These are phyloP conservation scores for Zeuzera pyrina DNA, from an alignment of 2,888 invertebrate genomes.

Conservation along the genomic window DNA sequence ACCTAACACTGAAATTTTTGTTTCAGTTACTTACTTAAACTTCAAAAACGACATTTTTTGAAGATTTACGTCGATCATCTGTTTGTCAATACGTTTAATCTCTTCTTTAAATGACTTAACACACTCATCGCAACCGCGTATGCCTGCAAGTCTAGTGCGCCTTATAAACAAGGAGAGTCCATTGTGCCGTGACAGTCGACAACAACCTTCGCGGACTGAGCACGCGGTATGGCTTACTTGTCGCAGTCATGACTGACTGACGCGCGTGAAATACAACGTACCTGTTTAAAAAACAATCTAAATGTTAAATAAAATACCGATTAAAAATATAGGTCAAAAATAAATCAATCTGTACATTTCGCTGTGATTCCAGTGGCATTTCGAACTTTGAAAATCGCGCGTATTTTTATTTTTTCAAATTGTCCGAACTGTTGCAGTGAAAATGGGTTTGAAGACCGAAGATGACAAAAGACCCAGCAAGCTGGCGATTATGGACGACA, in stretches of 20 bases:
- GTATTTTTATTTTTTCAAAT: constrained; percentile 23
- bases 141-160: constrained; percentile 33
- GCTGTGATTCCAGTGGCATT: constrained; percentile 11
- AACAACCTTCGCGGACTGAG: constrained; percentile 41
- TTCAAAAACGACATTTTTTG: too few species aligned
- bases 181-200: constrained; percentile 52
- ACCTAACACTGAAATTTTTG: too few species aligned
- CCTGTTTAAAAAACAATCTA: constrained; percentile 15
- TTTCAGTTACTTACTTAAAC: too few species aligned
- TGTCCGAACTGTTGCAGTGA: constrained; percentile 35
- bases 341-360: constrained; percentile 17
- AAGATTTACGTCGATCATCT: neutral
- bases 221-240: constrained; percentile 29
- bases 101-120: neutral
- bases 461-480: constrained; percentile 66
- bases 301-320: constrained; percentile 23
- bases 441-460: constrained; percentile 63
- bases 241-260: constrained; percentile 38
- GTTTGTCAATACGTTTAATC: neutral
- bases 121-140: neutral
- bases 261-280: constrained; percentile 32
- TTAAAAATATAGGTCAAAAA: constrained; percentile 36
- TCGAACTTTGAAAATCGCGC: constrained; percentile 15
- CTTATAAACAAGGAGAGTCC: constrained; percentile 54
- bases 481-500: constrained; percentile 63